Percentiles rank a stretch among this genome's conserved stretches.
Conservation (phyloP, 2,113 vertebrate genomes). For the Microtus ochrogaster region DNA sequence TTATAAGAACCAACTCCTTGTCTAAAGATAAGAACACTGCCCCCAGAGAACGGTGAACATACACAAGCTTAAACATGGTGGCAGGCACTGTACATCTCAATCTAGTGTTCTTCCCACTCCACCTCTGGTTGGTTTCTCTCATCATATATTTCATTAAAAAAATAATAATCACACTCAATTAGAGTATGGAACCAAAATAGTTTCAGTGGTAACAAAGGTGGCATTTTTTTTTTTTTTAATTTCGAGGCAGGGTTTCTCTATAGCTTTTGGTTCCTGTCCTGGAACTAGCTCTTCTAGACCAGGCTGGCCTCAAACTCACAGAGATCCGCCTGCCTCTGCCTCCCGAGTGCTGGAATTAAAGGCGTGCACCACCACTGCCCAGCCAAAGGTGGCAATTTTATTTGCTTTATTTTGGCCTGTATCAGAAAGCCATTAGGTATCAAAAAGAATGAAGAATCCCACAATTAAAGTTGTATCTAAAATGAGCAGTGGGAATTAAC, state of each 20-base stretch:
- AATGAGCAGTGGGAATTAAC: slow-evolving; percentile 55
- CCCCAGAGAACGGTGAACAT: rapidly evolving
- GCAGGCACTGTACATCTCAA: not conserved
- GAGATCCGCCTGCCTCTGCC: too few species aligned
- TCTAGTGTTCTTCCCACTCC: not conserved
- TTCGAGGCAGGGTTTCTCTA: too few species aligned
- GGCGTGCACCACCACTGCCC: too few species aligned
- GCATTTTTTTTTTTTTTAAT: not conserved
- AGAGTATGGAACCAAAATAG: slow-evolving; percentile 35
- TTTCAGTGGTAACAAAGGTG: slow-evolving; percentile 52
- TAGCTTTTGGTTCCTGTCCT: too few species aligned
- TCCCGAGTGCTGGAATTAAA: too few species aligned
- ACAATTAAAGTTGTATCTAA: slow-evolving; percentile 44
- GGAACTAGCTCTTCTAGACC: too few species aligned
- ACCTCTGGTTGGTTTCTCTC: not conserved
- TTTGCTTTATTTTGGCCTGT: slow-evolving; percentile 35
- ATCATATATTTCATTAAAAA: slow-evolving; percentile 22
- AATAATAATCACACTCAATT: not conserved
- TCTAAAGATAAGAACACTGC: not conserved
- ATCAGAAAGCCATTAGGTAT: not conserved
- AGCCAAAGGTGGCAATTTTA: slow-evolving; percentile 46
- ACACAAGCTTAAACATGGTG: not conserved
- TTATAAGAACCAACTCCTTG: not conserved
- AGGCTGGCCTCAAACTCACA: too few species aligned
- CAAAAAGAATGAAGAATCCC: slow-evolving; percentile 26